Base-by-base conservation (phyloP, 2,113 vertebrate species). In the Camelus bactrianus region DNA sequence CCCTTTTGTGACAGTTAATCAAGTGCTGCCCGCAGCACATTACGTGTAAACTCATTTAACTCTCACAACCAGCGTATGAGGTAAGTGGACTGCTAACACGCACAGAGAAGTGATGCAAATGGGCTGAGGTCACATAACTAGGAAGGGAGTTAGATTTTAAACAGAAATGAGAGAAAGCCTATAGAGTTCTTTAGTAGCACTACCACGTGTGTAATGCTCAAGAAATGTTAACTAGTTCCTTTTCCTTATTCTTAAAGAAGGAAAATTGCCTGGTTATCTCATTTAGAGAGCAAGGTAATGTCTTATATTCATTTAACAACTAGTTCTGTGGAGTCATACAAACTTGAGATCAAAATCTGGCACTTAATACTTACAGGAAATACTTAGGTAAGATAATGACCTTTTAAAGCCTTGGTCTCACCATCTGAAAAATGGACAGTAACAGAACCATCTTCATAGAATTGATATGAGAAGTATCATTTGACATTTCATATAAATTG, bases 401-500 rank as follows among this genome's bases (percentile, higher is more conserved):
- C n/a, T 72, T 64, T 52, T 28, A 64, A 62, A 86, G 13, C 32
- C 24, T 95, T 91, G 46, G 54, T 94, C 76, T 93, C 28, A 10
- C 16, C 50, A 24, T 93, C 13, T 75, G 79, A 90, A 91, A 95
- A 86, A 28, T 42, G 35, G 50, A 76, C 73, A 96, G 35, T 67
- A 91, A 94, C 70, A 64, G 22, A 72, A 48, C 4, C 2, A 4
- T 77, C 46, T 38, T 92, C 24, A 56, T 54, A 42, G 54, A 38
- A 89, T 38, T 84, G 24, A 88, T 48, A 10, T 17, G 50, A 38
- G 32, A 79, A 79, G 22, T 16, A 35, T 77, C 35, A 85, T 76
- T 65, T 76, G 52, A 88, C 7, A 83, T 96, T 50, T 70, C 30
- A 17, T 62, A 15, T 82, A 88, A 92, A 48, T 88, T 42, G 38